Percentiles rank a stretch among this genome's conserved stretches.
phyloP scores from a whole-genome alignment of 2,888 invertebrate species.

The Zygaena filipendulae region DNA sequence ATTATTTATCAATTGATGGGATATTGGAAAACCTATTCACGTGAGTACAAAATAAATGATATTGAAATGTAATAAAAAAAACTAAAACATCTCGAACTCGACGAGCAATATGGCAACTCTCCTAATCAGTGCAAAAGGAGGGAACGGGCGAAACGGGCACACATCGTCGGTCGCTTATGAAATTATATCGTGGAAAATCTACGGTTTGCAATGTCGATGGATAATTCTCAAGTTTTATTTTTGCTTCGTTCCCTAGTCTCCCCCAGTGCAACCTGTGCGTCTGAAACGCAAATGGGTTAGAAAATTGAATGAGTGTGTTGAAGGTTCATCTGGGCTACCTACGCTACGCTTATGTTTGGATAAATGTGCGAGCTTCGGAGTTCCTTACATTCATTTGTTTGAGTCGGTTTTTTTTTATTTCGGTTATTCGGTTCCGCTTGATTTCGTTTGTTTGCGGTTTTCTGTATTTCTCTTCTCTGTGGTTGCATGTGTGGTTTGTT shows the following conservation, averaged over 20 bases:
- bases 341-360: slow-evolving; percentile 51
- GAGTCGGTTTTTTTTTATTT: slow-evolving; percentile 14
- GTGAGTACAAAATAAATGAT: no score
- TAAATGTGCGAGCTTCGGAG: slow-evolving; percentile 51
- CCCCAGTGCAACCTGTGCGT: slow-evolving; percentile 44
- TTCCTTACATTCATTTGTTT: slow-evolving; percentile 18
- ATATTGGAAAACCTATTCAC: slow-evolving; percentile 34
- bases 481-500: no score
- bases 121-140: slow-evolving; percentile 64
- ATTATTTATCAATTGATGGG: slow-evolving; percentile 28
- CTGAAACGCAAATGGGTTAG: slow-evolving; percentile 68
- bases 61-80: no score
- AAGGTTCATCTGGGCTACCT: no score
- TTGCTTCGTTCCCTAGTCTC: no score
- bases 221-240: slow-evolving; percentile 40
- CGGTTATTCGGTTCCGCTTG: slow-evolving; percentile 8
- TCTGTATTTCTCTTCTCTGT: no score
- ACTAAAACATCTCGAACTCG: slow-evolving; percentile 37
- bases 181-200: slow-evolving; percentile 62
- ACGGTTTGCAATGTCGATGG: slow-evolving; percentile 39
- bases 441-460: slow-evolving; percentile 2
- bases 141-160: slow-evolving; percentile 54
- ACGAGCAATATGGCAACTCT: slow-evolving; percentile 57
- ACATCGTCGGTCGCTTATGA: slow-evolving; percentile 55
- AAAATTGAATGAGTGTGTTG: slow-evolving; percentile 58